Evolutionary conservation across 2,113 vertebrate genomes (phyloP).

Genomic region (Ranitomeya variabilis): DNA sequence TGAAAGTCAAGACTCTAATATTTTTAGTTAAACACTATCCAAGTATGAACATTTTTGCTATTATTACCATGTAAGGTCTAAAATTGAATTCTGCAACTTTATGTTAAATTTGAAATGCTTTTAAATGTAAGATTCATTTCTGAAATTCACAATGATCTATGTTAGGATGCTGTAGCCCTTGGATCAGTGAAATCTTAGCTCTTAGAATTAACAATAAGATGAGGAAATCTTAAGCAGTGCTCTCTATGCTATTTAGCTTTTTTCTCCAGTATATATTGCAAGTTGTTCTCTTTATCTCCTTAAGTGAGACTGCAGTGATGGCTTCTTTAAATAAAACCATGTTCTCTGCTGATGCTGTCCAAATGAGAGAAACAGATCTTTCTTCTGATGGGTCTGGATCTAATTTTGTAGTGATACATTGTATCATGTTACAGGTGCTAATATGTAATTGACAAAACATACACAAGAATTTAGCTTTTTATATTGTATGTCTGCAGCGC

Average conservation of each 20-base stretch:
- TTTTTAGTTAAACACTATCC: neutral
- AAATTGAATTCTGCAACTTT: too few species aligned
- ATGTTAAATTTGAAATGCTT: too few species aligned
- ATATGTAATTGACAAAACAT: too few species aligned
- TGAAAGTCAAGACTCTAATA: neutral
- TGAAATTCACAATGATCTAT: too few species aligned
- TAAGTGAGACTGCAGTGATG: neutral
- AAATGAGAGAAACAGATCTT: neutral
- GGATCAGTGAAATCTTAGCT: neutral
- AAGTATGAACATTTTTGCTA: too few species aligned
- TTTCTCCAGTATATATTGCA: neutral
- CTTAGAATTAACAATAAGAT: too few species aligned
- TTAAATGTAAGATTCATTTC: too few species aligned
- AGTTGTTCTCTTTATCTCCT: neutral
- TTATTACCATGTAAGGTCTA: too few species aligned
- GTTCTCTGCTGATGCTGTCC: neutral
- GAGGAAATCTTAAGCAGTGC: neutral
- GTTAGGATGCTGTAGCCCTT: too few species aligned
- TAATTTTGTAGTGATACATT: neutral
- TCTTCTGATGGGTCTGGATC: neutral
- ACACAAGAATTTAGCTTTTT: too few species aligned
- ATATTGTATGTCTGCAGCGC: too few species aligned
- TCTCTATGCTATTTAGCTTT: neutral
- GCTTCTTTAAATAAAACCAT: neutral
- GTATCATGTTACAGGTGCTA: too few species aligned